Base-by-base conservation (phyloP, 92 coral and sea anemone genomes). In the Zoanthus gigantus region DNA sequence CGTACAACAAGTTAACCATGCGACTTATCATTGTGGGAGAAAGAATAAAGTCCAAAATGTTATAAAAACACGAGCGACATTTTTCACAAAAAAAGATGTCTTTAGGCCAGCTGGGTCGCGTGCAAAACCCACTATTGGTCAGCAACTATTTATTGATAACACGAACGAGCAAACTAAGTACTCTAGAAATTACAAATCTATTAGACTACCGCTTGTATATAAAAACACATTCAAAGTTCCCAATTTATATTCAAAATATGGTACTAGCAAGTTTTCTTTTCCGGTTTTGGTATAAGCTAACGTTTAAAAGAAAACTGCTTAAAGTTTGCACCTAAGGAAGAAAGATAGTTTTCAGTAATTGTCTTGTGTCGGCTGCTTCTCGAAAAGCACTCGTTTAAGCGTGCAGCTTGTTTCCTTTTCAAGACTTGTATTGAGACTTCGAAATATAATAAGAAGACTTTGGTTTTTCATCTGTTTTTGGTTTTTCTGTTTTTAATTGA, bases 11-110 rank as follows among this genome's bases (percentile, higher is more conserved):
- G 34, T 69, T 28, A 83, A 77, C 10, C 58, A 48, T 61, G 50
- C 56, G 42, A 37, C 58, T 0, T 82, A 61, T 63, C 14, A 61
- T 28, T 74, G 87, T 84, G 76, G 60, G 32, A 69, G 66, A 58
- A 47, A 76, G 12, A 16, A 53, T 23, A 60, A 50, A 14, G 47
- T 16, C 5, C 71, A 37, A 2, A 17, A 68, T 9, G 16, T 5
- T 3, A 63, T 17, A 63, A 82, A 76, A 83, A 69, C 89, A 47
- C 61, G 58, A 31, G 87, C 88, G 30, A 95, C 98, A 30, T 95
- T 95, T 82, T 95, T 95, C 45, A 91, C 98, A 56, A 86, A 94
- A 29, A 93, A 92, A 16, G 93, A 95, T 74, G 86, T 93, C 29
- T 95, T 95, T 30, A 91, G 84, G 66, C 93, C 98, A 11, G 53